phyloP scores from a whole-genome alignment of 2,888 invertebrate species.

The Acrobasis consociella region DNA sequence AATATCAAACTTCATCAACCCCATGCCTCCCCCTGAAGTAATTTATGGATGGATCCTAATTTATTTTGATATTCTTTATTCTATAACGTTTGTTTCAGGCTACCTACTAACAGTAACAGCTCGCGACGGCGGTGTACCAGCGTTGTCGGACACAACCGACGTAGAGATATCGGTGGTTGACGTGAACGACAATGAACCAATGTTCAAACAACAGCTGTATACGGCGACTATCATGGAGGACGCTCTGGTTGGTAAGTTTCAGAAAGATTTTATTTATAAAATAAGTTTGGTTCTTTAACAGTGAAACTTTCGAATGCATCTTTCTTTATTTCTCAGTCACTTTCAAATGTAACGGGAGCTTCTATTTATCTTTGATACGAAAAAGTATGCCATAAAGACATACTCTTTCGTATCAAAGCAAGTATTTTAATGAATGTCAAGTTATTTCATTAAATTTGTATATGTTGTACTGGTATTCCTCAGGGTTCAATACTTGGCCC shows the following conservation, averaged over 20 bases:
- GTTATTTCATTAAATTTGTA: conserved; percentile 5
- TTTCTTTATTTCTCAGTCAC: no score
- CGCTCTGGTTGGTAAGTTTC: conserved; percentile 87
- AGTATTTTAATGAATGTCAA: no score
- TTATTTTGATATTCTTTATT: background rate
- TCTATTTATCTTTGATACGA: no score
- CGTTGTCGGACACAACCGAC: conserved; percentile 96
- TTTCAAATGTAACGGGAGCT: no score
- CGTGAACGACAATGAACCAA: conserved; percentile 97
- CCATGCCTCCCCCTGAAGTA: no score
- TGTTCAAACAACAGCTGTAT: conserved; percentile 92
- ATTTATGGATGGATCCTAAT: no score
- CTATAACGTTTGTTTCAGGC: conserved; percentile 63
- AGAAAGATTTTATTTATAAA: background rate
- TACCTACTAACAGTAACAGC: conserved; percentile 96
- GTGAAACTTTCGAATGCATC: no score
- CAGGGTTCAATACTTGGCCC: background rate
- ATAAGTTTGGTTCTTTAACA: no score
- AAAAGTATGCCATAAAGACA: no score
- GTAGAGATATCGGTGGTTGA: conserved; percentile 97
- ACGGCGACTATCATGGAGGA: conserved; percentile 93
- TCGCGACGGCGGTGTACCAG: conserved; percentile 95
- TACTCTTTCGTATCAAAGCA: no score
- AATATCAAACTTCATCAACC: no score
- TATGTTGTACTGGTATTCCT: background rate